Base-by-base conservation (phyloP, 1,140 invertebrate genomes). In the Idris sp. region DNA sequence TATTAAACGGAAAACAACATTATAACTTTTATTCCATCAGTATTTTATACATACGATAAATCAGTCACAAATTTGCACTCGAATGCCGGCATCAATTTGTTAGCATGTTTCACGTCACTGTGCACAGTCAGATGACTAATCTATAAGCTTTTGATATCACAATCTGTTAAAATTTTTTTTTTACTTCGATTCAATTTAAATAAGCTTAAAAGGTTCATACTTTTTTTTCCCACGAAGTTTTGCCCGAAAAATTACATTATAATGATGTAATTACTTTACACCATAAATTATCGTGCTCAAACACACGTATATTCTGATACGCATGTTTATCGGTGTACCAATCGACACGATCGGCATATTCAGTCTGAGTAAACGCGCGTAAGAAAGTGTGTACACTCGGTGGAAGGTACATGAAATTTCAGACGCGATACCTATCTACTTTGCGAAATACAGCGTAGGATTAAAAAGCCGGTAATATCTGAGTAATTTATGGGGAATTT, bases 301-400 rank as follows among this genome's bases (percentile, higher is more conserved):
- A 58, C 49, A 49, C n/a, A n/a, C n/a, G n/a, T n/a, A n/a, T 40
- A 15, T 16, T 5, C 1, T 36, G 33, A 44, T 71, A 56, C 59
- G 46, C 59, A 28, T 10, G 44, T 38, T 65, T 73, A 73, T 73
- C 69, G 69, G 56, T 33, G 68, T 40, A 0, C n/a, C 28, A 28
- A 72, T 72, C 68, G 35, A 59, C 59, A 40, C 71, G 71, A 74
- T 74, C 61, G 61, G 53, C 51, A 73, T 64, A 73, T 73, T 35
- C 40, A 11, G 36, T 28, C 48, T 22, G 38, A 46, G 65, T 61
- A 54, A 61, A 35, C 56, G 69, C 56, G 69, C 68, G 43, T 73
- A 64, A 64, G 51, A 41, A 36, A 58, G 68, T 64, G 53, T 49
- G 68, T 58, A 56, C 18, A 15, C 31, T 22, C 51, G 35, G 53